Conservation (phyloP, 2,888 invertebrate genomes). For the Ernsta delagoae region DNA sequence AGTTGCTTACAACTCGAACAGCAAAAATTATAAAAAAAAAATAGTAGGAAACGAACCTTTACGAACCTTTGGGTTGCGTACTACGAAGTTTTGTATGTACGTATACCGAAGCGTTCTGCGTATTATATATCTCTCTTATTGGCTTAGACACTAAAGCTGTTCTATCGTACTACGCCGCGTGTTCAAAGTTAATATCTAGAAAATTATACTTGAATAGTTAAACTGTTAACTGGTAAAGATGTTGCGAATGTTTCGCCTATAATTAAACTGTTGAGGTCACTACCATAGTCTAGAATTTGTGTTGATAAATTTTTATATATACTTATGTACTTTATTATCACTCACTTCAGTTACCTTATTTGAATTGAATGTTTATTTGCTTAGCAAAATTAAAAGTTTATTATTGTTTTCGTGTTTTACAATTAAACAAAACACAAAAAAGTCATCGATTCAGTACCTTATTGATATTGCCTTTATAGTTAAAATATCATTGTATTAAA, state of each 20-base stretch:
- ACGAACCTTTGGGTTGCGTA: background rate
- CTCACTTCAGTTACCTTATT: background rate
- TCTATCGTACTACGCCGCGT: background rate
- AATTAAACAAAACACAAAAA: conserved; percentile 8
- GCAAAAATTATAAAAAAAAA: too few relatives aligned
- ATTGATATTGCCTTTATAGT: background rate
- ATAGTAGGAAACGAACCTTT: too few relatives aligned
- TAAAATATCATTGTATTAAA: background rate
- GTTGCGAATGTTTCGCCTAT: background rate
- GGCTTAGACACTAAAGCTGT: too few relatives aligned
- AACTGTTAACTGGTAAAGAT: background rate
- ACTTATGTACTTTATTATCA: background rate
- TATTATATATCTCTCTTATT: background rate
- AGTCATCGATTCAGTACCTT: conserved; percentile 9
- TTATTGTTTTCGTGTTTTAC: background rate
- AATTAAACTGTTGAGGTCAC: background rate
- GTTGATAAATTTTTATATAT: background rate
- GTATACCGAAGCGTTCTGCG: background rate
- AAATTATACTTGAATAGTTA: background rate
- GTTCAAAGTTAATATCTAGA: background rate
- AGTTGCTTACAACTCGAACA: too few relatives aligned
- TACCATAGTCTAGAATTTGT: background rate
- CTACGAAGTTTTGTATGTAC: background rate
- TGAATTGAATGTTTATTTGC: background rate
- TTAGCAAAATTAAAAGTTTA: background rate